These are phyloP conservation scores for Cephus sareptanus DNA, from an alignment of 2,888 invertebrate species.

Conservation along the genomic window DNA sequence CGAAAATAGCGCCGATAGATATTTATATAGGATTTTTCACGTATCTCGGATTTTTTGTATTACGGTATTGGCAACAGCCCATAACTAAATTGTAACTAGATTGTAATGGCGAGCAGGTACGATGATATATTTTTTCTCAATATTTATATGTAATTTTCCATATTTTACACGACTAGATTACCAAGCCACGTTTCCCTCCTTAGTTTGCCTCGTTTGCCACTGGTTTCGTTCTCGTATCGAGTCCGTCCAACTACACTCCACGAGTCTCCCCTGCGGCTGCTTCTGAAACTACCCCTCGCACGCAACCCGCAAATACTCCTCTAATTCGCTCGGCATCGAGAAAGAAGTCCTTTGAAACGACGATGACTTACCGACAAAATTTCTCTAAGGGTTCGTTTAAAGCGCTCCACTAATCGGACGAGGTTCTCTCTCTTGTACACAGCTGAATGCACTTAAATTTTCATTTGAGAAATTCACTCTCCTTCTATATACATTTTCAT, in stretches of 20 bases:
- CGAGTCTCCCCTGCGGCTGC: neutral
- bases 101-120: neutral
- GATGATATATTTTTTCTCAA: neutral
- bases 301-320: constrained; percentile 21
- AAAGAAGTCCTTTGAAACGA: constrained; percentile 7
- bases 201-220: neutral
- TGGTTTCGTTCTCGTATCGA: neutral
- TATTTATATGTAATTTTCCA: neutral
- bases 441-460: constrained; percentile 34
- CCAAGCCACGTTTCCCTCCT: too few species aligned
- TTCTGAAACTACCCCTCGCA: constrained; percentile 4
- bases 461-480: constrained; percentile 30
- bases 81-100: neutral
- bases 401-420: constrained; percentile 35
- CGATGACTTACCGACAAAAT: constrained; percentile 22
- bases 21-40: neutral
- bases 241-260: neutral
- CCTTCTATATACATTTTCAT: neutral
- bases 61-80: neutral
- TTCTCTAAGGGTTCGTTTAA: constrained; percentile 25
- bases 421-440: constrained; percentile 19
- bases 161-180: neutral
- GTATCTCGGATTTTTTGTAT: neutral
- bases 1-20: neutral
- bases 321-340: constrained; percentile 22